These are phyloP conservation scores for Hymenochirus boettgeri DNA, from an alignment of 2,113 vertebrate species.

Conservation along the genomic window DNA sequence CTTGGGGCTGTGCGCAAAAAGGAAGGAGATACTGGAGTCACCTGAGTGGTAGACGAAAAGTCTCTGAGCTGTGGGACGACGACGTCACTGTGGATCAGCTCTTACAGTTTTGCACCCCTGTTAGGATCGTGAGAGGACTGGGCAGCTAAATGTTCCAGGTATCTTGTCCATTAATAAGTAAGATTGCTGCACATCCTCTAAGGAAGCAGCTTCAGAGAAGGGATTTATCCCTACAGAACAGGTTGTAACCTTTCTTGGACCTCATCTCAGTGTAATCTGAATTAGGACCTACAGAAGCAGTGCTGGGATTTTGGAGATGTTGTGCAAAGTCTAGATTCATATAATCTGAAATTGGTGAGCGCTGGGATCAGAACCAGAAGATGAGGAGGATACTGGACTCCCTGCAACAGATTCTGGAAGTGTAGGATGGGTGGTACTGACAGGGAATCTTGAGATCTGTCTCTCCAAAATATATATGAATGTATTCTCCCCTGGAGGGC, in stretches of 20 bases:
- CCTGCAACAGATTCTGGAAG: conserved; percentile 44
- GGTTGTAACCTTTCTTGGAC: conserved; percentile 37
- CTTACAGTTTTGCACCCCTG: conserved; percentile 92
- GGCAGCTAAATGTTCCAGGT: conserved; percentile 70
- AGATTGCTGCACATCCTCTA: conserved; percentile 70
- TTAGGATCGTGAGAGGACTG: conserved; percentile 72
- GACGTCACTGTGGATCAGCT: conserved; percentile 84
- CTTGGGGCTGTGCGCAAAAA: conserved; percentile 87
- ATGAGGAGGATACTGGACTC: conserved; percentile 63
- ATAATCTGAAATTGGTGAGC: conserved; percentile 75
- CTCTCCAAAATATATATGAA: conserved; percentile 84
- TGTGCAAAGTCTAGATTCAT: conserved; percentile 72
- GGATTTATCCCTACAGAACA: background rate
- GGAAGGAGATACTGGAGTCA: conserved; percentile 92
- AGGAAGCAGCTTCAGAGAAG: conserved; percentile 50
- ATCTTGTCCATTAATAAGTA: conserved; percentile 67
- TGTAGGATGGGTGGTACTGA: conserved; percentile 45
- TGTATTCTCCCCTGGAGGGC: conserved; percentile 89
- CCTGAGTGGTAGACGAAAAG: conserved; percentile 96
- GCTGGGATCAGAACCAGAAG: conserved; percentile 63
- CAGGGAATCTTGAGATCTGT: conserved; percentile 47
- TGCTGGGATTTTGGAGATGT: conserved; percentile 55
- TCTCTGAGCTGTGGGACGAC: conserved; percentile 92
- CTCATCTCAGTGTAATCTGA: conserved; percentile 90
- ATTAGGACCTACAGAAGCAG: conserved; percentile 40